Conservation (phyloP, 2,113 vertebrate genomes). For the Oncorhynchus clarkii region DNA sequence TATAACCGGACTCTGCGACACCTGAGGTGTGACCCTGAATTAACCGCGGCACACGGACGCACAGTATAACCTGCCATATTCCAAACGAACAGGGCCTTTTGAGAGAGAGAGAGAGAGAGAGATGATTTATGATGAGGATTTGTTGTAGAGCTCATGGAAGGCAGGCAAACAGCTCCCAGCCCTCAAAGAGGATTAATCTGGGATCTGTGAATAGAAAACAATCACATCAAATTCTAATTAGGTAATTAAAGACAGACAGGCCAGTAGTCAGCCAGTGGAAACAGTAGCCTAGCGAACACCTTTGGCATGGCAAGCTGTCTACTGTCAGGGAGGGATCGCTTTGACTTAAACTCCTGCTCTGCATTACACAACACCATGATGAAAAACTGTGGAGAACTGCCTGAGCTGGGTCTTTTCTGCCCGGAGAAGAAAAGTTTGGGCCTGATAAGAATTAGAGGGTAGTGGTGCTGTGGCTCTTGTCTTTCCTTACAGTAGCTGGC, state of each 20-base stretch:
- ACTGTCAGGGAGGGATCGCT: not conserved
- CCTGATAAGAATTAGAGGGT: slow-evolving; percentile 37
- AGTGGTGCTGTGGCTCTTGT: slow-evolving; percentile 4
- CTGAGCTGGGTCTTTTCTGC: slow-evolving; percentile 8
- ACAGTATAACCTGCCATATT: slow-evolving; percentile 19
- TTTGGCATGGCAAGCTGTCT: not conserved
- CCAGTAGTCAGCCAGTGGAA: not conserved
- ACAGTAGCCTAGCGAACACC: not conserved
- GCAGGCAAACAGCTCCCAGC: not conserved
- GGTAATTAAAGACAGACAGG: slow-evolving; percentile 8
- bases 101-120: not conserved
- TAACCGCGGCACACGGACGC: slow-evolving; percentile 21
- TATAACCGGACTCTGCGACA: slow-evolving; percentile 32
- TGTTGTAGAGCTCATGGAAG: not conserved
- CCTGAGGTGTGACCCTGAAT: slow-evolving; percentile 47
- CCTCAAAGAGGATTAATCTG: slow-evolving; percentile 29
- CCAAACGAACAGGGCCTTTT: not conserved
- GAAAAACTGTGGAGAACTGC: too few relatives aligned
- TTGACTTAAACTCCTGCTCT: not conserved
- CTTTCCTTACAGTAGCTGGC: slow-evolving; percentile 47
- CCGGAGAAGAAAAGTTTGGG: not conserved
- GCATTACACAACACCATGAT: too few relatives aligned
- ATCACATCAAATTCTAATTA: slow-evolving; percentile 22
- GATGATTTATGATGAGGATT: slow-evolving; percentile 22
- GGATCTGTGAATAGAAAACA: slow-evolving; percentile 15